Conservation (phyloP, 37 sponge, comb jelly and placozoan genomes). For the Oscarella lobularis region DNA sequence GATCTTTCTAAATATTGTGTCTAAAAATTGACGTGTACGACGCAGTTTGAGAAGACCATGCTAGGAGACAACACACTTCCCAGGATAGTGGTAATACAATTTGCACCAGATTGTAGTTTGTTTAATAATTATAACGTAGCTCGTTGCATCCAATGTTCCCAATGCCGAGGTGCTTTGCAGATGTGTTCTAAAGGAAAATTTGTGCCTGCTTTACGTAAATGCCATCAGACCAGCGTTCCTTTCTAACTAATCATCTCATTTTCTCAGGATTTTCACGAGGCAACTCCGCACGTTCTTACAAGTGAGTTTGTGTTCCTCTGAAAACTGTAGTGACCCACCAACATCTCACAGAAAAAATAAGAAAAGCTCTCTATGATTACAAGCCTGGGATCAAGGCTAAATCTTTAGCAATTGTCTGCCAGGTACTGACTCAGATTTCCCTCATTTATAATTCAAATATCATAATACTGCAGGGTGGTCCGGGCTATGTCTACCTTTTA, state of each 20-base stretch:
- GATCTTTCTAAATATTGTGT: background rate
- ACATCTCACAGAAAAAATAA: background rate
- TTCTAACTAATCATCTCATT: too few species aligned
- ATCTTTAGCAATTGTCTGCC: background rate
- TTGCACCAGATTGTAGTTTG: too few species aligned
- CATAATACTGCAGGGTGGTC: background rate
- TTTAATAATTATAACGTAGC: background rate
- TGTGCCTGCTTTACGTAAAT: background rate
- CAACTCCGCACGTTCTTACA: too few species aligned
- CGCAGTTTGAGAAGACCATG: background rate
- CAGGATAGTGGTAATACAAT: too few species aligned
- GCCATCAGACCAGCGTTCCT: too few species aligned
- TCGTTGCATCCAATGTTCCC: background rate
- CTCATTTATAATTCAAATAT: too few species aligned
- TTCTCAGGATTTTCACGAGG: too few species aligned
- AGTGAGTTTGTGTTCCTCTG: too few species aligned
- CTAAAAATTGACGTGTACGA: background rate
- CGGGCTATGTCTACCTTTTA: background rate
- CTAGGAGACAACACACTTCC: background rate
- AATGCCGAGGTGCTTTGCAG: background rate
- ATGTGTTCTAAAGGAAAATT: background rate
- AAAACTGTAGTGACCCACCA: too few species aligned
- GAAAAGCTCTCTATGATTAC: background rate
- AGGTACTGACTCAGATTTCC: too few species aligned
- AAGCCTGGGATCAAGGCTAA: background rate